Percentiles rank a stretch among this genome's conserved stretches.
Evolutionary conservation across 2,888 invertebrate species (phyloP).

Genomic region (Caenorhabditis sp.): DNA sequence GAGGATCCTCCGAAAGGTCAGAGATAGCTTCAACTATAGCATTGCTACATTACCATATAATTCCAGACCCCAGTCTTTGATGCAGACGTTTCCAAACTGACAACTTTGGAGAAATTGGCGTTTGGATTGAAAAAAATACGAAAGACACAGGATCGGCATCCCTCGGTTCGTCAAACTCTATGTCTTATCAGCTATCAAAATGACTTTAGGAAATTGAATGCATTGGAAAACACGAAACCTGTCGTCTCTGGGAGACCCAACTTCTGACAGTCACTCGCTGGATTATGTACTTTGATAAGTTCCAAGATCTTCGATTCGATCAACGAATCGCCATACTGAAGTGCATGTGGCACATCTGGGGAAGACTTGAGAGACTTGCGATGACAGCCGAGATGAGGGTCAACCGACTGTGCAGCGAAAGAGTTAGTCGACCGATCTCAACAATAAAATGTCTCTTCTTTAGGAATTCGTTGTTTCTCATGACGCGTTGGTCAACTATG

Average conservation of each 20-base stretch:
- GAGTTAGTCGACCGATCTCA: constrained; percentile 5
- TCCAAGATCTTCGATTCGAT: constrained; percentile 26
- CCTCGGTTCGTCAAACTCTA: constrained; percentile 5
- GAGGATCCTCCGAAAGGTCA: constrained; percentile 9
- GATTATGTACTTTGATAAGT: constrained; percentile 49
- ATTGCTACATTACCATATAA: not conserved
- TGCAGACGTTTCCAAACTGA: constrained; percentile 1
- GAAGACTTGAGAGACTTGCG: constrained; percentile 31
- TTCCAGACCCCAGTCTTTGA: constrained; percentile 17
- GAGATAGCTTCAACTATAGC: not conserved
- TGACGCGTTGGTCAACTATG: constrained; percentile 28
- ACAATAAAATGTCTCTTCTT: not conserved
- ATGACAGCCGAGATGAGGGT: constrained; percentile 47
- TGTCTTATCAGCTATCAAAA: not conserved
- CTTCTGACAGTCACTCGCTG: constrained; percentile 23
- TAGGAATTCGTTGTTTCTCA: constrained; percentile 38
- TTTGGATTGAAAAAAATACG: constrained; percentile 29
- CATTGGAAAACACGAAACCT: constrained; percentile 26
- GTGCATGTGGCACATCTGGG: constrained; percentile 48
- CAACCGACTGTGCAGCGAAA: constrained; percentile 30
- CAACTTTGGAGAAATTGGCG: constrained; percentile 28
- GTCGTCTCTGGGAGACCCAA: constrained; percentile 30
- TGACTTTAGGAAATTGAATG: not conserved
- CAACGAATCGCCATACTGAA: constrained; percentile 33
- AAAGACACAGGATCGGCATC: not conserved